Conservation (phyloP, 2,888 invertebrate genomes). For the Epistrophe grossulariae region DNA sequence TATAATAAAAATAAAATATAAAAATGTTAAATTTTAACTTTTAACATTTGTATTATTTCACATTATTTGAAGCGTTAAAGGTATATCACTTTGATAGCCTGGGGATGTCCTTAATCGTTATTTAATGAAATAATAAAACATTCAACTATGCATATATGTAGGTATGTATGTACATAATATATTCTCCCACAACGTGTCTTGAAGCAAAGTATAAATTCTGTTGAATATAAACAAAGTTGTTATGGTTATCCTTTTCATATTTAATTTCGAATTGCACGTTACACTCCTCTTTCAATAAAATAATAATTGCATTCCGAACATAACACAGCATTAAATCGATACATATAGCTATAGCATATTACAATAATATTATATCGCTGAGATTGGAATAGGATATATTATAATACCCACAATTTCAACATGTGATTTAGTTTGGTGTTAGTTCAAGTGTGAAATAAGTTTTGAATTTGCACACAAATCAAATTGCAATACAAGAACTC, state of each 20-base stretch:
- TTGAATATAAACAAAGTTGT: background rate
- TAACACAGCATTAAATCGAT: conserved; percentile 18
- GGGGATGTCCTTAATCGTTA: no score
- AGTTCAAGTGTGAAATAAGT: conserved; percentile 77
- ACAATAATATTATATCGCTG: conserved; percentile 50
- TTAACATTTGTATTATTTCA: no score
- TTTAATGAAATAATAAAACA: no score
- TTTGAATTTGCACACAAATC: conserved; percentile 77
- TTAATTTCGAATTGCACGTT: conserved; percentile 1
- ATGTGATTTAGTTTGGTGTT: conserved; percentile 73
- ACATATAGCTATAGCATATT: background rate
- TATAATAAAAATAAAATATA: no score
- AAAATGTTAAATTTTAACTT: no score
- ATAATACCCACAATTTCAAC: conserved; percentile 59
- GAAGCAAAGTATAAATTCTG: no score
- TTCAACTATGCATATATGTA: no score
- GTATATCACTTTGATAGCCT: no score
- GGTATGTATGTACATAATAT: no score
- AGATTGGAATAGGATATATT: conserved; percentile 56
- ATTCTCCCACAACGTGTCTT: no score
- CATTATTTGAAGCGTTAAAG: no score
- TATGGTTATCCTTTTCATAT: conserved; percentile 2
- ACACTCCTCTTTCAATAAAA: background rate
- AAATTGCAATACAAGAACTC: conserved; percentile 69
- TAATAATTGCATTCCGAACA: conserved; percentile 13